Percentiles rank a stretch among this genome's conserved stretches.
Conservation (phyloP, 2,113 vertebrate genomes). For the Nibea albiflora region DNA sequence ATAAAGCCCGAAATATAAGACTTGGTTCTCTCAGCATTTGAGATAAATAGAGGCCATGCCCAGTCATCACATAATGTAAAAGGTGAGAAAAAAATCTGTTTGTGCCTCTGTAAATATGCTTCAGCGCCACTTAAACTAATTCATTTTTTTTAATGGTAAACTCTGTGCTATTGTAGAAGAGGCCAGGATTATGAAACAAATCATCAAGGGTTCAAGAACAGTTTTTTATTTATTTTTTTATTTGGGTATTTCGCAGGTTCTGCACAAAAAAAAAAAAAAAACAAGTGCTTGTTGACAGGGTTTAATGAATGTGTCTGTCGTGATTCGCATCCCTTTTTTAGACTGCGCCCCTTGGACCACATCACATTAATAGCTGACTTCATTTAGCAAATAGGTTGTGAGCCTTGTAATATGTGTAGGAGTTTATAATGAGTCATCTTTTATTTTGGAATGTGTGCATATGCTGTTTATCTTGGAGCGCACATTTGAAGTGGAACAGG, state of each 20-base stretch:
- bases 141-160: not conserved
- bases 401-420: not conserved
- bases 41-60: not conserved
- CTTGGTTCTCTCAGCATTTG: not conserved
- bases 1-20: not conserved
- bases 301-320: not conserved
- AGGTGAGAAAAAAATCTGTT: not conserved
- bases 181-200: too few species aligned
- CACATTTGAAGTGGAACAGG: not conserved
- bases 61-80: not conserved
- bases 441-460: not conserved
- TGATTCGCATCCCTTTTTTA: not conserved
- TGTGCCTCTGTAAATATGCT: not conserved
- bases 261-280: not conserved
- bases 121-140: not conserved
- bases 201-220: not conserved
- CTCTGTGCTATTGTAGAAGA: not conserved
- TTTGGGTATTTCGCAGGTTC: not conserved
- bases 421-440: not conserved
- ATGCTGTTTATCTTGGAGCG: constrained; percentile 6
- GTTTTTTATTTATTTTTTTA: too few species aligned
- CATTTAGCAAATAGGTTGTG: constrained; percentile 4
- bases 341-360: not conserved
- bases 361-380: not conserved
- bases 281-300: not conserved